These are phyloP conservation scores for Aplysina aerophoba DNA, from an alignment of 37 sponge, comb jelly and placozoan species.

Conservation along the genomic window DNA sequence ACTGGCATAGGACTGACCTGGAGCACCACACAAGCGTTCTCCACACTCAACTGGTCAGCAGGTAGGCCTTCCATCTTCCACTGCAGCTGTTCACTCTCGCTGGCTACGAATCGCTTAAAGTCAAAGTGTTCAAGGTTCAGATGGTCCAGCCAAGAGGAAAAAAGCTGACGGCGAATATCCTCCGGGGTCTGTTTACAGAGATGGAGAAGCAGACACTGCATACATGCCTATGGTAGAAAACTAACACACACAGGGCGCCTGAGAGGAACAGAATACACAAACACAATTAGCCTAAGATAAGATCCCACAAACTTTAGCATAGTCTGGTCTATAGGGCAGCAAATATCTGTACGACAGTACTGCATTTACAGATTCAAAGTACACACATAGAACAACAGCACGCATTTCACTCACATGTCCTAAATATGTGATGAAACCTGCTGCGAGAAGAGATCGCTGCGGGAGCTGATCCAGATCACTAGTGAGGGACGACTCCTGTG, in stretches of 20 bases:
- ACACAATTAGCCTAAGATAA: too few relatives aligned
- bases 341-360: too few relatives aligned
- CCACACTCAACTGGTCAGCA: constrained; percentile 88
- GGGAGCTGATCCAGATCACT: constrained; percentile 84
- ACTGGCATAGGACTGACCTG: constrained; percentile 42
- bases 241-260: not conserved
- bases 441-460: constrained; percentile 67
- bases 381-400: too few relatives aligned
- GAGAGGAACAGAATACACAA: not conserved
- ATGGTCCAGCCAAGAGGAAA: constrained; percentile 56
- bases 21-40: constrained; percentile 88
- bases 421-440: constrained; percentile 88
- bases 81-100: constrained; percentile 87
- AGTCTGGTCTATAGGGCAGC: too few relatives aligned
- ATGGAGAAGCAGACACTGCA: not conserved
- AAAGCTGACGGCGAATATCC: constrained; percentile 51
- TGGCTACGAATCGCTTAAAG: constrained; percentile 76
- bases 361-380: too few relatives aligned
- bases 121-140: constrained; percentile 66
- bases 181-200: constrained; percentile 60
- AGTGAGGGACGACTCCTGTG: constrained; percentile 56
- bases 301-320: too few relatives aligned
- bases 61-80: constrained; percentile 98
- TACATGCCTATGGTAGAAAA: constrained; percentile 5
- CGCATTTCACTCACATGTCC: constrained; percentile 33